Evolutionary conservation across 2,797 vertebrate species (phyloP).

Genomic region (Percopsis omiscomaycus): DNA sequence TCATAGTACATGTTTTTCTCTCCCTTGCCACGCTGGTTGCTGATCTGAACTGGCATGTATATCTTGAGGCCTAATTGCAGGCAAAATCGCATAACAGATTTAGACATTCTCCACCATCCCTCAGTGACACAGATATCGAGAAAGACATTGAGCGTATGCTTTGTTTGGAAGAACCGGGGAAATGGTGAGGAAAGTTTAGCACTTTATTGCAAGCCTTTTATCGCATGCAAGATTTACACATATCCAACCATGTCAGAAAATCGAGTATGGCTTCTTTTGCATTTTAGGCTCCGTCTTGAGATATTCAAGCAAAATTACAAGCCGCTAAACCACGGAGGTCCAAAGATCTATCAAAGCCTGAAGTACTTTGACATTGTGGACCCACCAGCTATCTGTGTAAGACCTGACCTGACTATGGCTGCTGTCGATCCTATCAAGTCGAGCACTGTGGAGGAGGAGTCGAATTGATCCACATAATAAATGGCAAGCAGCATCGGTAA

Average conservation of each 20-base stretch:
- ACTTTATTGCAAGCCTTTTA: conserved; percentile 33
- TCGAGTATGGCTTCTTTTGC: conserved; percentile 38
- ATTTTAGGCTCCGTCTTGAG: conserved; percentile 62
- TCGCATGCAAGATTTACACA: conserved; percentile 26
- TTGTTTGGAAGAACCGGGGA: conserved; percentile 30
- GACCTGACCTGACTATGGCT: conserved; percentile 63
- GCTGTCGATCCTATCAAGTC: conserved; percentile 61
- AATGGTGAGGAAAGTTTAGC: conserved; percentile 43
- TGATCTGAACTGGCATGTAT: conserved; percentile 25
- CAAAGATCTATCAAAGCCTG: conserved; percentile 59
- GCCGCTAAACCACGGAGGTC: conserved; percentile 42
- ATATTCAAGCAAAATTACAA: conserved; percentile 59
- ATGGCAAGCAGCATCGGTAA: neutral
- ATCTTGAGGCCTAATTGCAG: conserved; percentile 56
- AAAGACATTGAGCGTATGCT: conserved; percentile 49
- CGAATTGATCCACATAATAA: conserved; percentile 23
- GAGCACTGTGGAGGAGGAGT: conserved; percentile 44
- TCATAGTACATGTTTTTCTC: neutral
- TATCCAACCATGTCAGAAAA: conserved; percentile 15
- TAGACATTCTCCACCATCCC: conserved; percentile 33
- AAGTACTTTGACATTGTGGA: conserved; percentile 61
- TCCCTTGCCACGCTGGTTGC: conserved; percentile 14
- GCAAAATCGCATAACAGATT: conserved; percentile 31
- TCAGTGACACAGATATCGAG: conserved; percentile 56
- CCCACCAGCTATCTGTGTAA: conserved; percentile 43